These are phyloP conservation scores for Raphicerus campestris DNA, from an alignment of 2,113 vertebrate genomes.

Conservation along the genomic window DNA sequence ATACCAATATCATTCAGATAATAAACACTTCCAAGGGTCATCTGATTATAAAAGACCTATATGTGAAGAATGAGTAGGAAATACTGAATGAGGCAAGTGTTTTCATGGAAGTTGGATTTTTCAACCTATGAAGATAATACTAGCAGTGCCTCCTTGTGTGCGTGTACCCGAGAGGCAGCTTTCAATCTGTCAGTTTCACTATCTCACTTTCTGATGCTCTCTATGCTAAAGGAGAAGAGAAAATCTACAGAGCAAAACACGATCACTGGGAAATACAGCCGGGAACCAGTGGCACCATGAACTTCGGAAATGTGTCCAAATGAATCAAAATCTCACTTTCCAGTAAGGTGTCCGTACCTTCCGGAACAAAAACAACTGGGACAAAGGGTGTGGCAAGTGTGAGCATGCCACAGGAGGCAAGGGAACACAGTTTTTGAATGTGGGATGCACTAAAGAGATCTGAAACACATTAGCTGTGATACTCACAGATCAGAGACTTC, in stretches of 20 bases:
- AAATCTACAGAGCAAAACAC: neutral
- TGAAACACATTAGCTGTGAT: neutral
- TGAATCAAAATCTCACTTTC: neutral
- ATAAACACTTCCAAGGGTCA: neutral
- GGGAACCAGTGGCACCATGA: neutral
- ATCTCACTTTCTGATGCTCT: neutral
- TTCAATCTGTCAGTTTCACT: neutral
- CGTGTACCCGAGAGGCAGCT: neutral
- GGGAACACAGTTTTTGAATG: neutral
- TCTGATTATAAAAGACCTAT: neutral
- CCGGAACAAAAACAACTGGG: neutral
- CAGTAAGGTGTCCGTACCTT: neutral
- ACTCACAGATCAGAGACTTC: neutral
- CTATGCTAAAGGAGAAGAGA: neutral
- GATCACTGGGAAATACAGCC: neutral
- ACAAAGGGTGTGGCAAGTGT: neutral
- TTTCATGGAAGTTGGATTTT: neutral
- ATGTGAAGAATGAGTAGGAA: neutral
- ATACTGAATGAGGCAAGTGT: neutral
- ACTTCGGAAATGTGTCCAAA: neutral
- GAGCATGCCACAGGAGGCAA: neutral
- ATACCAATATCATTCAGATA: neutral
- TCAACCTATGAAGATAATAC: neutral
- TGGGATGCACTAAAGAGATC: neutral
- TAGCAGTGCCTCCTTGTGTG: neutral